phyloP scores from a whole-genome alignment of 2,113 vertebrate species.

The Festucalex cinctus region DNA sequence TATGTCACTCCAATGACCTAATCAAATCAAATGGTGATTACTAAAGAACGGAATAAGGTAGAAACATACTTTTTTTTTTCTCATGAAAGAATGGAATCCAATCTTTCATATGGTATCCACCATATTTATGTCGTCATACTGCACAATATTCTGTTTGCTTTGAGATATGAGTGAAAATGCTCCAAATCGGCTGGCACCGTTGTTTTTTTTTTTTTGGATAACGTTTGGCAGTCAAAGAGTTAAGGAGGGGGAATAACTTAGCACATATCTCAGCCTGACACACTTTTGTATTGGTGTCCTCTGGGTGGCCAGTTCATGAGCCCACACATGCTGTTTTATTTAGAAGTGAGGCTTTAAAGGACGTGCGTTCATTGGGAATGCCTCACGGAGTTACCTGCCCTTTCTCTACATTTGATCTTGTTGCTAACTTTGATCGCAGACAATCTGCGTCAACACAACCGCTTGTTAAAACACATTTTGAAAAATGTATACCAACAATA shows the following conservation, averaged over 20 bases:
- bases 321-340: constrained; percentile 66
- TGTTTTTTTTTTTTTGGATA: no score
- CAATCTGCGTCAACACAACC: constrained; percentile 4
- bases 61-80: no score
- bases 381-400: constrained; percentile 21
- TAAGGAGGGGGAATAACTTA: constrained; percentile 61
- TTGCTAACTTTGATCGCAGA: constrained; percentile 20
- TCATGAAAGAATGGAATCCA: no score
- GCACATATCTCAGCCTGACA: constrained; percentile 69
- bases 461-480: not conserved
- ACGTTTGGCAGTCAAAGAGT: no score
- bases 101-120: no score
- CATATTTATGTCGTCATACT: no score
- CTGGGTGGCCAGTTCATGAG: constrained; percentile 51
- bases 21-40: no score
- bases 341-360: constrained; percentile 44
- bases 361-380: constrained; percentile 12
- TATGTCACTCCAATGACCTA: no score
- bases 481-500: constrained; percentile 26
- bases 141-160: no score
- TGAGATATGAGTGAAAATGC: no score
- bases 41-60: no score
- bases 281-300: constrained; percentile 60
- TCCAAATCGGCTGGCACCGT: no score
- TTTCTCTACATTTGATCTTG: constrained; percentile 22